Base-by-base conservation (phyloP, 2,113 vertebrate species). In the Psittacula cyanocephala region DNA sequence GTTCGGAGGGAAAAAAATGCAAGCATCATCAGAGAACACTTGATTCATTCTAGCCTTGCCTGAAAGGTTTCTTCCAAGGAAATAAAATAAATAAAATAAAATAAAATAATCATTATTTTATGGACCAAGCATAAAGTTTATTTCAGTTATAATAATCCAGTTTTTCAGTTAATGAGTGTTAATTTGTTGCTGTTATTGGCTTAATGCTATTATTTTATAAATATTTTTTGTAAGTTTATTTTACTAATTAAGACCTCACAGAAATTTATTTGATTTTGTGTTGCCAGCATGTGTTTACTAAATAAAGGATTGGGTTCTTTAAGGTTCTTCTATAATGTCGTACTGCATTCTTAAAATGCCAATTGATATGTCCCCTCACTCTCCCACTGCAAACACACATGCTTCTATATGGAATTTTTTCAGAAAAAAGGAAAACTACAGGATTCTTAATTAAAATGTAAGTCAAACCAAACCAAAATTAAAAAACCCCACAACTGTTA, bases 401-500 rank as follows among this genome's bases (percentile, higher is more conserved):
- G 11, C 5, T 63, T 78, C 27, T 69, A 35, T 16, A 70, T 12
- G 31, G 12, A 90, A 52, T 63, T 88, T 7, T 46, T 79, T 67
- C 57, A 88, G n/a, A 25, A 59, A 63, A 87, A 68, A 20, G 11
- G 11, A 39, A 78, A 89, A 41, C 1, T 17, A 63, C 6, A 44
- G 18, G 17, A 57, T 63, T 70, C 14, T 49, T 27, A 84, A 75
- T 35, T 85, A 41, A 85, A 81, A 63, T 28, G 0, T 28, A 81
- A 62, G 35, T 17, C 35, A 63, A 63, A 63, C 24, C 41, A 67
- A 44, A 65, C 9, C 4, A 67, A 60, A 49, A 7, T 7, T 0
- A 60, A 60, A 4, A 16, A 6, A 9, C 0, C 1, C 6, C 9
- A 71, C 9, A 69, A 60, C 4, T 1, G 0, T 5, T 47, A 76